Evolutionary conservation across 2,797 vertebrate species (phyloP), one percentile per base, ranked within the genome.

Genomic region (Halcyon chelicuti): DNA sequence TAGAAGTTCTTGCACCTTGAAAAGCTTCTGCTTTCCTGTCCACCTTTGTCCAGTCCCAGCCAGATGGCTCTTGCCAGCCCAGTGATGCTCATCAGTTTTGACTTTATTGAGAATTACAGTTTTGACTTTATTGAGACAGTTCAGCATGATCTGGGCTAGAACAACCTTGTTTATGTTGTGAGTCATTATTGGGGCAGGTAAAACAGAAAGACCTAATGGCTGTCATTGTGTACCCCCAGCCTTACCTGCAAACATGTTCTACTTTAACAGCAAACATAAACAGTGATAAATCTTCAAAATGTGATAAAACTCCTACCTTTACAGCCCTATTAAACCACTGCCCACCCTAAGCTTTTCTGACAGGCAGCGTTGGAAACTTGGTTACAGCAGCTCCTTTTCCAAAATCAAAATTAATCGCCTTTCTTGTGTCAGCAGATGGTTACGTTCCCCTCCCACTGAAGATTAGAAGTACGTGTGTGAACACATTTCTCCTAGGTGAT

Each of bases 111-210:
- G 35, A 35, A 35, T 35, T 35, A 35, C 35, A 35, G 35, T 84
- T 46, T 60, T 23, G 39, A 26, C 25, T 47, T 76, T 35, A 35
- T 58, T 65, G 62, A 31, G 21, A 22, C 15, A 40, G 28, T 22
- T 70, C 31, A 40, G 21, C 25, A 25, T 21, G 11, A 31, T 33
- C 60, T 62, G 52, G 21, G 26, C 17, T 33, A 35, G 29, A 52
- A 25, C 14, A 29, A 31, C 6, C 6, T 66, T 67, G 31, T 70
- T 67, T 35, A 33, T 18, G 2, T 47, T 63, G 28, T 29, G 15
- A 70, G 44, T 55, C 10, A 8, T 26, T 40, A 23, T 5, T 1
- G 0, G 6, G 20, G 4, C 2, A 0, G 78, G 25, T 44, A 61
- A 70, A 63, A 60, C 52, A 37, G 3, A 44, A 35, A 63, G 35